phyloP scores from a whole-genome alignment of 2,888 invertebrate species.

The Drosophila mettleri region DNA sequence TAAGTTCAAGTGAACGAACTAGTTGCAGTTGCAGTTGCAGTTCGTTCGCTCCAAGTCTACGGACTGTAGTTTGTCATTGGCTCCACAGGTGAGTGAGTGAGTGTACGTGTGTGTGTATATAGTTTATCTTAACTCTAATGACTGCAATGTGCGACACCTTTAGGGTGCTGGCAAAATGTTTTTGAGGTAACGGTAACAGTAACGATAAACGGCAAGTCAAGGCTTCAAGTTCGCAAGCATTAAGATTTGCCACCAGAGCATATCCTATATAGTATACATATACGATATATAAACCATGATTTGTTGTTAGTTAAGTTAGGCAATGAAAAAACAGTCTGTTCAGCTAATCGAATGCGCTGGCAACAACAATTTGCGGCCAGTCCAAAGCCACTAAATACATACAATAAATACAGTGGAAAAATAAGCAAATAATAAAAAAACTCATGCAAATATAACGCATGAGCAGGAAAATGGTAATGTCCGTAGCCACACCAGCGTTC shows the following conservation, averaged over 20 bases:
- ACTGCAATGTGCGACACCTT: conserved; percentile 49
- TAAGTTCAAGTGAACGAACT: conserved; percentile 15
- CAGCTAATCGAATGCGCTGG: conserved; percentile 26
- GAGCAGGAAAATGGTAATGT: conserved; percentile 6
- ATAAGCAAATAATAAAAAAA: conserved; percentile 15
- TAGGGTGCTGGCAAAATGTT: conserved; percentile 38
- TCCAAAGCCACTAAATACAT: conserved; percentile 24
- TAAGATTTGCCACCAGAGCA: conserved; percentile 23
- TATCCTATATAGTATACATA: neutral
- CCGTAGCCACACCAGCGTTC: neutral
- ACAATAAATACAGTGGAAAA: conserved; percentile 24
- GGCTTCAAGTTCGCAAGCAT: conserved; percentile 5
- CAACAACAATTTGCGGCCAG: conserved; percentile 16
- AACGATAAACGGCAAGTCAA: conserved; percentile 39
- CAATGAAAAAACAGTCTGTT: conserved; percentile 40
- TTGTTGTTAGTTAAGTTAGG: conserved; percentile 12
- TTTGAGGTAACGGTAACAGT: conserved; percentile 63
- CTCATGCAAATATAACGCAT: conserved; percentile 49
- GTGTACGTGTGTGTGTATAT: conserved; percentile 6
- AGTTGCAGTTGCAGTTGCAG: conserved; percentile 1
- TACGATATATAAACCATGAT: neutral
- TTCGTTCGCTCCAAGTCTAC: conserved; percentile 23
- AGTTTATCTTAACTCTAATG: conserved; percentile 57
- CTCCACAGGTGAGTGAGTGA: neutral
- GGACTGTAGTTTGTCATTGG: conserved; percentile 36